phyloP scores from a whole-genome alignment of 2,797 vertebrate genomes.

The Schizothorax lantsangensis region DNA sequence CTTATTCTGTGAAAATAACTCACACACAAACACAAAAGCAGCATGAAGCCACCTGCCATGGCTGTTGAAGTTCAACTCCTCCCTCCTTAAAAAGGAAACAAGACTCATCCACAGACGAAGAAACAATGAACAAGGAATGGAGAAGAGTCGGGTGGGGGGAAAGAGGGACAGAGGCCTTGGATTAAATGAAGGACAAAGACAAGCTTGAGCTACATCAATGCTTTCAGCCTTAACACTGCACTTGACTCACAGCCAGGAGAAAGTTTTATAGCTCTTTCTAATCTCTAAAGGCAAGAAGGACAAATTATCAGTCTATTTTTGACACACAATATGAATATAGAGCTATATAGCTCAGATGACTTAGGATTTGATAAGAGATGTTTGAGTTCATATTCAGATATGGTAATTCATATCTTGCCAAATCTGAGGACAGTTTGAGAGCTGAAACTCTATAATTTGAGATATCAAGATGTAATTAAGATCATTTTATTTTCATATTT shows the following conservation, averaged over 20 bases:
- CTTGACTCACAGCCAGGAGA: background rate
- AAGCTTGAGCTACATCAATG: constrained; percentile 55
- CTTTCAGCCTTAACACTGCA: background rate
- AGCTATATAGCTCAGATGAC: background rate
- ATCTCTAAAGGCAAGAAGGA: background rate
- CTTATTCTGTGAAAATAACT: constrained; percentile 31
- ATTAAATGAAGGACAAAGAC: constrained; percentile 44
- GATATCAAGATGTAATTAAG: background rate
- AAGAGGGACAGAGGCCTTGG: constrained; percentile 11
- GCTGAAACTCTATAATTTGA: background rate
- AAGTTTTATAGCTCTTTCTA: background rate
- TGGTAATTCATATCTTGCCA: background rate
- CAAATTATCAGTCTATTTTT: background rate
- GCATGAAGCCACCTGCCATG: constrained; percentile 43
- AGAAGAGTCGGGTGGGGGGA: constrained; percentile 55
- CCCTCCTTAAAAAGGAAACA: constrained; percentile 59
- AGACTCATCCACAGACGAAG: constrained; percentile 59
- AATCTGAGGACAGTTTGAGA: background rate
- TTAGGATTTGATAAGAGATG: background rate
- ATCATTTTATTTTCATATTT: background rate
- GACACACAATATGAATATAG: background rate
- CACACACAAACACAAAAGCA: constrained; percentile 46
- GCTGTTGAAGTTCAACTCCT: constrained; percentile 22
- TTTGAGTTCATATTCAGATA: background rate
- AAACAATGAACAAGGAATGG: constrained; percentile 49